Percentiles rank a stretch among this genome's conserved stretches.
These are phyloP conservation scores for Champsocephalus gunnari DNA, from an alignment of 2,797 vertebrate species.

Conservation along the genomic window DNA sequence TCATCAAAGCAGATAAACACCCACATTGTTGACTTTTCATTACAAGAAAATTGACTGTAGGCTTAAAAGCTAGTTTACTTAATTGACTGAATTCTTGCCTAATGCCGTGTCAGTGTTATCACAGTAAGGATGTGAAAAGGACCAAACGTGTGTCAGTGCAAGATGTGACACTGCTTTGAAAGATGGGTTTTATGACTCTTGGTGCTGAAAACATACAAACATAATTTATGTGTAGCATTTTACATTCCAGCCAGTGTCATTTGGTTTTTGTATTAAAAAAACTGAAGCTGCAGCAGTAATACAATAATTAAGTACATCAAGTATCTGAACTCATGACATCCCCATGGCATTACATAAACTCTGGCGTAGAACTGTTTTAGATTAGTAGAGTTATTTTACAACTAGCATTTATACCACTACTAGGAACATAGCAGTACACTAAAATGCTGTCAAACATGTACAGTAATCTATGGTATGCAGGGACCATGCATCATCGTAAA, in stretches of 20 bases:
- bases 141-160: neutral
- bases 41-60: neutral
- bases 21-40: neutral
- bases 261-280: neutral
- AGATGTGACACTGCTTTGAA: constrained; percentile 5
- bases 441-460: constrained; percentile 11
- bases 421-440: neutral
- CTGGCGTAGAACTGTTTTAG: constrained; percentile 12
- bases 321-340: neutral
- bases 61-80: neutral
- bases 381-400: neutral
- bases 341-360: constrained; percentile 4
- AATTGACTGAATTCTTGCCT: constrained; percentile 17
- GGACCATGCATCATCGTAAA: neutral
- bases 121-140: neutral
- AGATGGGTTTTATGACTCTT: neutral
- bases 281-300: constrained; percentile 10
- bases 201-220: neutral
- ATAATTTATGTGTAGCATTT: neutral
- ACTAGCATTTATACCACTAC: neutral
- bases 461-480: constrained; percentile 14
- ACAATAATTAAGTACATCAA: constrained; percentile 19
- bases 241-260: neutral
- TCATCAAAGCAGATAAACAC: constrained; percentile 31
- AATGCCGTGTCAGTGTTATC: neutral